A percentile compares a stretch with the other conserved stretches of the same genome.
Conservation (phyloP, 2,888 invertebrate genomes). For the Zhuqinia jingwanae region DNA sequence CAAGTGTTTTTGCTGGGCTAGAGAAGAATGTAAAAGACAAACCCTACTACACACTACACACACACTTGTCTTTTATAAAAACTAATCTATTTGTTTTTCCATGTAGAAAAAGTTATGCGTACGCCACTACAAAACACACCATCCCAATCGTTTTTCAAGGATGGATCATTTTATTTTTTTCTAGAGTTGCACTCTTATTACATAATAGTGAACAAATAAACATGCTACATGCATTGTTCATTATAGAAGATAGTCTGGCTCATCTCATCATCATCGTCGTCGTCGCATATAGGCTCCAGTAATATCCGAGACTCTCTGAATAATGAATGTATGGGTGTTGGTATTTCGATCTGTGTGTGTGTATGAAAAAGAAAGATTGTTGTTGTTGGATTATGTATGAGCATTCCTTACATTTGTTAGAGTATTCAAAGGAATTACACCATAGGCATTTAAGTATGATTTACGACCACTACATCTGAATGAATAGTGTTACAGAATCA, state of each 20-base stretch:
- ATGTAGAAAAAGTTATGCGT: not conserved
- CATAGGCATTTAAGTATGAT: conserved; percentile 60
- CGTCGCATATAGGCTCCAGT: conserved; percentile 39
- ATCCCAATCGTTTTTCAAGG: conserved; percentile 20
- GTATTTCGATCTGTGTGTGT: conserved; percentile 7
- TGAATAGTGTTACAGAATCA: conserved; percentile 44
- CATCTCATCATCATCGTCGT: conserved; percentile 32
- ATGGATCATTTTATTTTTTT: conserved; percentile 11
- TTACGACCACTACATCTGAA: conserved; percentile 48
- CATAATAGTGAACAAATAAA: conserved; percentile 34
- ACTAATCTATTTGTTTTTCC: conserved; percentile 51
- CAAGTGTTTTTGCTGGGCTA: no score
- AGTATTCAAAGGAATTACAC: conserved; percentile 56
- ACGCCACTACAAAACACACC: not conserved
- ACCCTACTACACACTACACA: no score
- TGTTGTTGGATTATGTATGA: conserved; percentile 41
- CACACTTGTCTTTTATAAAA: conserved; percentile 46
- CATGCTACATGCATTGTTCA: not conserved
- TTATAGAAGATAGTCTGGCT: not conserved
- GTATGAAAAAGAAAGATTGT: not conserved
- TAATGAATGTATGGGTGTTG: conserved; percentile 38
- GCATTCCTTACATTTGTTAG: conserved; percentile 1
- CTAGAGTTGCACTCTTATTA: conserved; percentile 12
- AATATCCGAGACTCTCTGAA: conserved; percentile 17
- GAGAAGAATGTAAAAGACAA: not conserved